Evolutionary conservation across 2,888 invertebrate genomes (phyloP), one percentile per base, ranked within the genome.

Genomic region (Phania funesta): DNA sequence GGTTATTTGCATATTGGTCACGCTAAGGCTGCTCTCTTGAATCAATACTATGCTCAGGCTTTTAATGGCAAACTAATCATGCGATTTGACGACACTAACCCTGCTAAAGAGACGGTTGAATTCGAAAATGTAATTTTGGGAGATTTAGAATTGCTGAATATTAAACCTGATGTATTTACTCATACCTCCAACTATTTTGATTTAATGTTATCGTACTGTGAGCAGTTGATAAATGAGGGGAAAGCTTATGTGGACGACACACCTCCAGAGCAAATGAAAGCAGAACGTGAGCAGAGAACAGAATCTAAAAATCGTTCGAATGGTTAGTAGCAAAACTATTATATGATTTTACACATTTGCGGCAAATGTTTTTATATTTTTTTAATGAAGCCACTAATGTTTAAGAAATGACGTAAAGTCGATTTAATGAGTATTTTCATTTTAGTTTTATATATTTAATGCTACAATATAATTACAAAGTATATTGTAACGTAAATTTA

Each of bases 81-180:
- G 98, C 94, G 99, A 84, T 99, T 99, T 90, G 99, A 99, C 91
- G 99, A 99, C 90, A 99, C 99, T 5, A 99, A 99, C 92, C 99
- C 99, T 4, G 99, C 98, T 13, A 99, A 99, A 90, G 99, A 99
- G 89, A 97, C 98, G 87, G 96, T 95, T 0, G 97, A 99, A 85
- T 99, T 98, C 92, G 99, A 99, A 90, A 94, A 98, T 93, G 98
- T 98, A 0, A 99, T 99, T 87, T 91, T 99, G 70, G 96, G 98
- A 90, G 99, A 99, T 91, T 93, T 99, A 29, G 93, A 95, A 84
- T 93, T 98, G 94, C 91, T 99, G 60, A 94, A 98, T 88, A 95
- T 99, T 70, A 96, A 97, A 87, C 97, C 98, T 0, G 98, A 99
- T 90, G 89, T 94, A 62, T 98, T 97, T 90, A 97, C 98, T 0